Evolutionary conservation across 64 coral and sea anemone genomes (phyloP), one percentile per base, ranked within the genome.

Genomic region (Cladopsammia gracilis): DNA sequence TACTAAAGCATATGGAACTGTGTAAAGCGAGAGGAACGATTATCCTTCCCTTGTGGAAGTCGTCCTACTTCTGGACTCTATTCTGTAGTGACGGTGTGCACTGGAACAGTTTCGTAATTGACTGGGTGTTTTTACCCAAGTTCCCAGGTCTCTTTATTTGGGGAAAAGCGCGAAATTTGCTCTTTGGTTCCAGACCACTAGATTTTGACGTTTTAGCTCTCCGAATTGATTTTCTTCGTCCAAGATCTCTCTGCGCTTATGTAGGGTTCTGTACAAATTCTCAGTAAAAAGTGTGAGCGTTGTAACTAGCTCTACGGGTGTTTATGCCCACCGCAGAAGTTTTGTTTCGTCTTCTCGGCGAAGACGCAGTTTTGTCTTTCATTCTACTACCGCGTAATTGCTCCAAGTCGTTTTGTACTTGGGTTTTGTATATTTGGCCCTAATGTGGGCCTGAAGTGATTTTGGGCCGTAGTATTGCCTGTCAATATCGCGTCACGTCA

Each of bases 61-160:
- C 79, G 10, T 64, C 58, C 3, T 83, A 18, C 62, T 83, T 83
- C 45, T 83, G 54, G 79, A 83, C 79, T 25, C 22, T 83, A 1
- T 56, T 83, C 7, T 64, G 79, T 11, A 44, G 0, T 43, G 79
- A 83, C n/a, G 6, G 59, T 46, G 50, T n/a, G 15, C 81, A 85
- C 13, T 85, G 81, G 10, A 85, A 64, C 22, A 47, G 15, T 49
- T 85, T 85, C 22, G 60, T 85, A 16, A 2, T 57, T n/a, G 77
- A 80, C n/a, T 80, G 77, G 53, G 77, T 53, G 25, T 86, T 25
- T 86, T 67, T 86, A 48, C 59, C 62, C 62, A 86, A 86, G 62
- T 87, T 87, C 49, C 84, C 64, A 8, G 25, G 25, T 13, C 48
- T 87, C n/a, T 87, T 87, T 26, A 71, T 87, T 53, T 12, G 46